These are phyloP conservation scores for Delichon dasypus DNA, from an alignment of 2,797 vertebrate genomes.

Conservation along the genomic window DNA sequence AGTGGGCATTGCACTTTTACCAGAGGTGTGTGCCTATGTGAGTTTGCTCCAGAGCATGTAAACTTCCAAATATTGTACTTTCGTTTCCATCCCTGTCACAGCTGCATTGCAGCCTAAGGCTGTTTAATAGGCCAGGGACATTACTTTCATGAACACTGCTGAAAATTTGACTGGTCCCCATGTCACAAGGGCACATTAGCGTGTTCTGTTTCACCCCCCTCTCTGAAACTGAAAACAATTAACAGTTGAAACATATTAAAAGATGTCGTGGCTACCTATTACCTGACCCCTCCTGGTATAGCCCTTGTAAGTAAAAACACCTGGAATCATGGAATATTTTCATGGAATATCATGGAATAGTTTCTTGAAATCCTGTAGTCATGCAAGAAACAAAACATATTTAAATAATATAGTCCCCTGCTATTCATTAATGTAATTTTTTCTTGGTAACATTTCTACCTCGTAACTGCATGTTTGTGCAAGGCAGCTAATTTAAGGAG, in stretches of 20 bases:
- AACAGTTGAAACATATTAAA: background rate
- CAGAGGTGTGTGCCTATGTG: rapidly evolving
- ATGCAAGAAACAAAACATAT: background rate
- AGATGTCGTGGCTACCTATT: background rate
- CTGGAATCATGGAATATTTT: background rate
- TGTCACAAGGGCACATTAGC: background rate
- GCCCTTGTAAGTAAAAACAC: background rate
- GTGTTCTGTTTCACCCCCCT: background rate
- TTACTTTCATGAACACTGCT: background rate
- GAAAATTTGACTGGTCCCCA: background rate
- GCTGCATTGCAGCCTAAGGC: background rate
- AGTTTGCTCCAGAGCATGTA: background rate
- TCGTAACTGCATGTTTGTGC: background rate
- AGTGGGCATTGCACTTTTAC: background rate
- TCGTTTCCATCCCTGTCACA: background rate
- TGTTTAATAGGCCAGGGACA: background rate
- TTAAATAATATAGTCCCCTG: background rate
- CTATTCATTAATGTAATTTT: background rate
- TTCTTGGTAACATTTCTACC: background rate
- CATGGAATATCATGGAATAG: background rate
- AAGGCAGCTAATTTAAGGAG: background rate
- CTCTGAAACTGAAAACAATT: background rate
- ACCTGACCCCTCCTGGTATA: background rate
- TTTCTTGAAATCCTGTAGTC: background rate
- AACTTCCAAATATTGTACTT: background rate